A percentile compares a stretch with the other conserved stretches of the same genome.
phyloP scores from a whole-genome alignment of 2,113 vertebrate genomes.

The Channa argus region DNA sequence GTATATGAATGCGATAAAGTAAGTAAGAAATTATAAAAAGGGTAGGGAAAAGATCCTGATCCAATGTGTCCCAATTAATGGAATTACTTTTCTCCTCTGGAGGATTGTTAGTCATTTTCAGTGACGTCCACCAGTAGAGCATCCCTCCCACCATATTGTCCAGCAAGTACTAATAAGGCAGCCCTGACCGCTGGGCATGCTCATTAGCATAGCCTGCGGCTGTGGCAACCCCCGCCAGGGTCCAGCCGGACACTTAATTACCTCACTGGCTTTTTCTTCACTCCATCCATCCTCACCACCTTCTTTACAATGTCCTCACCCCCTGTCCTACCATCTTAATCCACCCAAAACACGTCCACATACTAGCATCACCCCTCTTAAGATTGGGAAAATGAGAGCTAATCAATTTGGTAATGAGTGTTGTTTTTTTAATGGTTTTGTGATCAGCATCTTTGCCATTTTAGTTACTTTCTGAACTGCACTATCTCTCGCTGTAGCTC shows the following conservation, averaged over 20 bases:
- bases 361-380: neutral
- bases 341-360: constrained; percentile 25
- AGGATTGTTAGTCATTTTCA: constrained; percentile 77
- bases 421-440: constrained; percentile 61
- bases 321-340: constrained; percentile 62
- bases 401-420: constrained; percentile 61
- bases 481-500: constrained; percentile 44
- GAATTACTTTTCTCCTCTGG: constrained; percentile 75
- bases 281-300: constrained; percentile 59
- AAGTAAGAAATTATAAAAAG: constrained; percentile 60
- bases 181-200: constrained; percentile 75
- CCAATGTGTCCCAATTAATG: constrained; percentile 80
- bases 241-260: constrained; percentile 84
- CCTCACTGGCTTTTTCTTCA: constrained; percentile 63
- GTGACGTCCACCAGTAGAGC: constrained; percentile 65
- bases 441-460: constrained; percentile 60
- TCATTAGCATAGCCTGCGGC: constrained; percentile 86
- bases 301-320: constrained; percentile 63
- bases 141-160: constrained; percentile 83
- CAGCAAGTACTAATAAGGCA: constrained; percentile 79
- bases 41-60: constrained; percentile 63
- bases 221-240: constrained; percentile 76
- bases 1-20: constrained; percentile 38
- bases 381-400: constrained; percentile 35
- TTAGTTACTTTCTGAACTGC: constrained; percentile 67